Conservation (phyloP, 2,797 vertebrate genomes). For the Parotocinclus haroldoi region DNA sequence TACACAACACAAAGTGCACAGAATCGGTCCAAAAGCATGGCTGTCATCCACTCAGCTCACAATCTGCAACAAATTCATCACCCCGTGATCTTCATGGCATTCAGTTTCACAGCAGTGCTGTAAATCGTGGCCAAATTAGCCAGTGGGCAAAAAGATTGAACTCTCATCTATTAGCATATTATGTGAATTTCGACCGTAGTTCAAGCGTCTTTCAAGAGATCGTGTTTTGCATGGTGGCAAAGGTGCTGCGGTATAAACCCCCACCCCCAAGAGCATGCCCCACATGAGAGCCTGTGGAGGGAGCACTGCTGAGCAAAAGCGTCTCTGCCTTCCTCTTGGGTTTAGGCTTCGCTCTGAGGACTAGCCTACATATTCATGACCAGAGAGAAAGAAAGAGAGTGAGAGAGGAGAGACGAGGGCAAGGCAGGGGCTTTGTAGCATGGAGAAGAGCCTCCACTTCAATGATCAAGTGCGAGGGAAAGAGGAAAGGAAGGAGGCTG, state of each 20-base stretch:
- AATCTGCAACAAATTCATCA: too few relatives aligned
- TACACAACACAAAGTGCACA: too few relatives aligned
- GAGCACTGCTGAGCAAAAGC: constrained; percentile 38
- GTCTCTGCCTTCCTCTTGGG: constrained; percentile 32
- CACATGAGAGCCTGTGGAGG: constrained; percentile 42
- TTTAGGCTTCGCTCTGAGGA: constrained; percentile 30
- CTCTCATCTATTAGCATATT: neutral
- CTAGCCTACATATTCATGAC: constrained; percentile 49
- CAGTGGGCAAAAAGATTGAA: too few relatives aligned
- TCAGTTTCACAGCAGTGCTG: too few relatives aligned
- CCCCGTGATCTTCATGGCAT: too few relatives aligned
- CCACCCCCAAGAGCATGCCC: constrained; percentile 35
- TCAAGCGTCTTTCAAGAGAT: neutral
- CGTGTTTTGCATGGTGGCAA: neutral
- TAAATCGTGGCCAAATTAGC: too few relatives aligned
- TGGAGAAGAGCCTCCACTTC: constrained; percentile 44
- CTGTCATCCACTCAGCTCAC: too few relatives aligned
- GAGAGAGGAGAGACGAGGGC: constrained; percentile 22
- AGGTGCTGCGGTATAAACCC: constrained; percentile 24
- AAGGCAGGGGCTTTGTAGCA: constrained; percentile 37
- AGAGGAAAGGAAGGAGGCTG: constrained; percentile 14
- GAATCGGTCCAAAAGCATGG: too few relatives aligned
- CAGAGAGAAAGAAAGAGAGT: too few relatives aligned
- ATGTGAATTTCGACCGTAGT: constrained; percentile 8
- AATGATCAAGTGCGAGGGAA: constrained; percentile 40